phyloP scores from a whole-genome alignment of 2,797 vertebrate species.

The Pangasius macronema region DNA sequence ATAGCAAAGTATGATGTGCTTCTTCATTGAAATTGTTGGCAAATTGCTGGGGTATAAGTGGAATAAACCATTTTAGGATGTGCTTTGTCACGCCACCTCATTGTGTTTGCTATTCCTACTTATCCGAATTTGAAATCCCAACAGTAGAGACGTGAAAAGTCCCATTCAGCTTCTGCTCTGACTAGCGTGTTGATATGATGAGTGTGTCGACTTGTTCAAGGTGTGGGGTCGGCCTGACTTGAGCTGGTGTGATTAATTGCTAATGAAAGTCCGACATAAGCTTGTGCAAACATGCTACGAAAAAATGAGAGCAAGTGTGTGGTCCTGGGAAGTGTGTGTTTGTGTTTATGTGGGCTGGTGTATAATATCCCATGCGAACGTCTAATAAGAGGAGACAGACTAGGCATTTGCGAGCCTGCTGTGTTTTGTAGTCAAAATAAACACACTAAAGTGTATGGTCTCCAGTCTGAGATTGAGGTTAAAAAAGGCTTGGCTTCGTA shows the following conservation, averaged over 20 bases:
- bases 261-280: conserved; percentile 12
- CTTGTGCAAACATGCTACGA: not conserved
- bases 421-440: conserved; percentile 50
- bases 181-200: not conserved
- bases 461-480: conserved; percentile 8
- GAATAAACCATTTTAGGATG: not conserved
- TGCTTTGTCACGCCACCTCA: not conserved
- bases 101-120: not conserved
- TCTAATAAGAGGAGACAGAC: conserved; percentile 42
- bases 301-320: conserved; percentile 15
- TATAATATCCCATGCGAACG: conserved; percentile 26
- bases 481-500: not conserved
- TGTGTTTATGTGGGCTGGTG: conserved; percentile 28
- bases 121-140: not conserved
- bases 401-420: conserved; percentile 33
- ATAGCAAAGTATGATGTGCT: not conserved
- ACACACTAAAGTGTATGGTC: conserved; percentile 34
- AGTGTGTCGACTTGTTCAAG: conserved; percentile 24
- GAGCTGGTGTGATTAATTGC: conserved; percentile 25
- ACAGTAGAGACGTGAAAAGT: not conserved
- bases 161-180: not conserved
- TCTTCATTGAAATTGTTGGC: not conserved
- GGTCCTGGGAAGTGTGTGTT: conserved; percentile 20
- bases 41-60: not conserved
- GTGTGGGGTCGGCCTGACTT: conserved; percentile 20